Conservation (phyloP, 30 jellyfish, hydroid and myxozoan genomes). For the Nemopilema nomurai region DNA sequence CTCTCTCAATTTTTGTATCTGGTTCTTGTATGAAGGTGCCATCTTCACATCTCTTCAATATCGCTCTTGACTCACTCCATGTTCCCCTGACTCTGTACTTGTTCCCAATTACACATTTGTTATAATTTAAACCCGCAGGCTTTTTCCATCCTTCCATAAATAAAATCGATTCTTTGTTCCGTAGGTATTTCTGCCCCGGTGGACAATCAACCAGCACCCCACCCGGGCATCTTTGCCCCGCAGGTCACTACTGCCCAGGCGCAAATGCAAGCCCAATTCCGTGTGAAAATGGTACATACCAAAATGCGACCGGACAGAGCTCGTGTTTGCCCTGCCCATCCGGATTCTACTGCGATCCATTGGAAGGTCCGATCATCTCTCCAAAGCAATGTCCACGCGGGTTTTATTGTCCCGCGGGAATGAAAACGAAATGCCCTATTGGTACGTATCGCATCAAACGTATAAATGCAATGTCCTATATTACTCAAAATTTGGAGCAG, state of each 20-base stretch:
- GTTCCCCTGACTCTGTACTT: too few relatives aligned
- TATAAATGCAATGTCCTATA: too few relatives aligned
- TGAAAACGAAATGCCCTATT: conserved; percentile 75
- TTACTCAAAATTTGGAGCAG: too few relatives aligned
- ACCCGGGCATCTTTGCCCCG: conserved; percentile 63
- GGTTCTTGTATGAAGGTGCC: too few relatives aligned
- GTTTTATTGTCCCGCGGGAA: conserved; percentile 77
- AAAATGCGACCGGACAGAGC: conserved; percentile 79
- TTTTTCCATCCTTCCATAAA: too few relatives aligned
- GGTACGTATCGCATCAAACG: conserved; percentile 61
- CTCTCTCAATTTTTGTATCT: too few relatives aligned
- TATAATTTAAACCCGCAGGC: too few relatives aligned
- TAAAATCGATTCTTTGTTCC: conserved; percentile 2
- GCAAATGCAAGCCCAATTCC: conserved; percentile 73
- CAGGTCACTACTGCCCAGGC: conserved; percentile 91
- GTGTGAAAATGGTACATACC: conserved; percentile 92
- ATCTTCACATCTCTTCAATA: too few relatives aligned
- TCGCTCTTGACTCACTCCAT: too few relatives aligned
- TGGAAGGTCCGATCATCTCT: conserved; percentile 88
- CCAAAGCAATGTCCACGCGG: conserved; percentile 92
- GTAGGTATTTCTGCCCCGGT: conserved; percentile 90
- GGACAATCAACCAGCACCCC: conserved; percentile 91
- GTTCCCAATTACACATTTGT: too few relatives aligned
- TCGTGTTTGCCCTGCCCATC: conserved; percentile 84
- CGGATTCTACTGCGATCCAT: conserved; percentile 93